Percentiles rank a stretch among this genome's conserved stretches.
Conservation (phyloP, 2,113 vertebrate genomes). For the Sigmodon hispidus region DNA sequence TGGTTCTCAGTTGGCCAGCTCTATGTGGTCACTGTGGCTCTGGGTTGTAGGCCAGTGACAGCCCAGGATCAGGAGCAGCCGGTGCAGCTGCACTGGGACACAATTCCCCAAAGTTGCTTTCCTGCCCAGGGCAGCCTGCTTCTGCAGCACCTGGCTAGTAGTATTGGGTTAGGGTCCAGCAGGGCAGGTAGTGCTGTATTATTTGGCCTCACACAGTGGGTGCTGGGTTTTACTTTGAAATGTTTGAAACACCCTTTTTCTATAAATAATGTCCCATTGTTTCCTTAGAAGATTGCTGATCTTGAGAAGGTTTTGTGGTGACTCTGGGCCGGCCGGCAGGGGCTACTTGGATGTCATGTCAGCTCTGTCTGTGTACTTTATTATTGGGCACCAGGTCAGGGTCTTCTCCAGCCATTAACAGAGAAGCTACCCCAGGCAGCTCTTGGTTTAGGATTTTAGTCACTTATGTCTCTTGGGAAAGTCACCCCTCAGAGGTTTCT, state of each 20-base stretch:
- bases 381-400: background rate
- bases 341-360: background rate
- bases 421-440: background rate
- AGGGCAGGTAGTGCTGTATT: background rate
- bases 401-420: background rate
- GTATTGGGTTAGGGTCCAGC: background rate
- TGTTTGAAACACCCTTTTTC: background rate
- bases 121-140: background rate
- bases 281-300: background rate
- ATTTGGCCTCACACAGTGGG: background rate
- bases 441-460: background rate
- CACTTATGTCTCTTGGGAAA: background rate
- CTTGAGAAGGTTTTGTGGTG: background rate
- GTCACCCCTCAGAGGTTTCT: background rate
- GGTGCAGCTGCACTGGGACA: background rate
- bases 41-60: background rate
- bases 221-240: conserved; percentile 5
- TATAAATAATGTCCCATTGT: background rate
- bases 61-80: background rate
- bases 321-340: no score
- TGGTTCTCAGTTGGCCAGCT: background rate
- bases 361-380: background rate
- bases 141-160: background rate
- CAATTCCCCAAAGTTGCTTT: background rate
- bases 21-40: conserved; percentile 11